phyloP scores from a whole-genome alignment of 2,113 vertebrate genomes.

The Athene noctua region DNA sequence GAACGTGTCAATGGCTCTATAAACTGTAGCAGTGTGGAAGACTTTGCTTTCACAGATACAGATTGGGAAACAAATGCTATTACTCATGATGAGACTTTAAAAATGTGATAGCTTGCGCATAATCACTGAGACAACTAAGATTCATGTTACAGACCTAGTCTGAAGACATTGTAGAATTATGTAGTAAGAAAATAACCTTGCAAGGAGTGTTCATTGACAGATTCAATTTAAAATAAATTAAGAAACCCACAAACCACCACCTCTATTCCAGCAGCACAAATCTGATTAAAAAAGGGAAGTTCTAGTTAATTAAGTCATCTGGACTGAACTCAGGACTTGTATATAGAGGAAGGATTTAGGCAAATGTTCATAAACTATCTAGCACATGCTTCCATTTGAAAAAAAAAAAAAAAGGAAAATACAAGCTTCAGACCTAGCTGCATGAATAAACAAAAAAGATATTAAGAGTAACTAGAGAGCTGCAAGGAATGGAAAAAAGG shows the following conservation, averaged over 20 bases:
- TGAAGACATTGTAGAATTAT: neutral
- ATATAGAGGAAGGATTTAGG: neutral
- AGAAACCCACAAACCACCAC: neutral
- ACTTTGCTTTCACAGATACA: neutral
- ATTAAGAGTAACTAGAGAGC: neutral
- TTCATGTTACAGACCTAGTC: neutral
- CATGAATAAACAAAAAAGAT: conserved; percentile 11
- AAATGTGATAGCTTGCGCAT: neutral
- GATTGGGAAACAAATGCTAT: neutral
- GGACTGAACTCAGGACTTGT: neutral
- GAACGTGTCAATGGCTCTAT: neutral
- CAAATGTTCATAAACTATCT: neutral
- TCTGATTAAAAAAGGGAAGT: neutral
- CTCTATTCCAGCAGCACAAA: neutral
- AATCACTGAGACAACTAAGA: neutral
- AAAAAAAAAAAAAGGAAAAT: neutral
- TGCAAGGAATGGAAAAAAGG: neutral
- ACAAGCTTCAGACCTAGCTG: neutral
- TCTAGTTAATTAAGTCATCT: neutral
- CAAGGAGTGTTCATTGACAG: neutral
- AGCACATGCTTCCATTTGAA: neutral
- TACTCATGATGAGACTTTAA: neutral
- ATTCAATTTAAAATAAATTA: neutral
- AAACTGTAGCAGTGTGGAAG: neutral
- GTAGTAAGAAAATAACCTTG: neutral